Evolutionary conservation across 1,140 invertebrate species (phyloP).

Genomic region (Papilio helenus): DNA sequence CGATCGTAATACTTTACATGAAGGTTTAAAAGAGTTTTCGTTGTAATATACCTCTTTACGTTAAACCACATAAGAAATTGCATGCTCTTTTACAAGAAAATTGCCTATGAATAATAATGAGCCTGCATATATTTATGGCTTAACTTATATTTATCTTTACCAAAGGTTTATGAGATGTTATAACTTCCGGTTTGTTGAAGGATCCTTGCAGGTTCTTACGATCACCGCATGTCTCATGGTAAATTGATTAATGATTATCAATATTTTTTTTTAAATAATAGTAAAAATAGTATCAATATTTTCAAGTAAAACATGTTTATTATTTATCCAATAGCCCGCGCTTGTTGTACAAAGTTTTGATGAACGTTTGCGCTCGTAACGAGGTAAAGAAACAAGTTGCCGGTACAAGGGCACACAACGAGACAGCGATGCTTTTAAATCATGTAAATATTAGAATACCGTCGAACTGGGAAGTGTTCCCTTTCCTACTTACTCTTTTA

Average conservation of each 20-base stretch:
- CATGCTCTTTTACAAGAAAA: slow-evolving; percentile 21
- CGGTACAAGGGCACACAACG: background rate
- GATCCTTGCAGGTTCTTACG: background rate
- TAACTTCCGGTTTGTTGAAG: background rate
- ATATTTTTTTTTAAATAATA: too few species aligned
- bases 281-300: background rate
- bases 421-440: slow-evolving; percentile 30
- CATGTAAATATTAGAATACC: slow-evolving; percentile 31
- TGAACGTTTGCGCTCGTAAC: slow-evolving; percentile 1
- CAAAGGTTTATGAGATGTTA: background rate
- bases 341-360: background rate
- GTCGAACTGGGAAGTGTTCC: slow-evolving; percentile 9
- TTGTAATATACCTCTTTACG: background rate
- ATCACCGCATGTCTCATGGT: too few species aligned
- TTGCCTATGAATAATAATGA: slow-evolving; percentile 26
- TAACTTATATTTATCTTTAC: background rate
- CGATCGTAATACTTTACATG: background rate
- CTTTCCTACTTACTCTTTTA: slow-evolving; percentile 3
- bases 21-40: background rate
- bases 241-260: too few species aligned
- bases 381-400: slow-evolving; percentile 3
- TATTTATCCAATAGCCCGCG: background rate
- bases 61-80: slow-evolving; percentile 13
- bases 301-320: background rate
- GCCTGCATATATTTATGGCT: background rate